These are phyloP conservation scores for Drosophila nannoptera DNA, from an alignment of 1,140 invertebrate genomes.

Conservation along the genomic window DNA sequence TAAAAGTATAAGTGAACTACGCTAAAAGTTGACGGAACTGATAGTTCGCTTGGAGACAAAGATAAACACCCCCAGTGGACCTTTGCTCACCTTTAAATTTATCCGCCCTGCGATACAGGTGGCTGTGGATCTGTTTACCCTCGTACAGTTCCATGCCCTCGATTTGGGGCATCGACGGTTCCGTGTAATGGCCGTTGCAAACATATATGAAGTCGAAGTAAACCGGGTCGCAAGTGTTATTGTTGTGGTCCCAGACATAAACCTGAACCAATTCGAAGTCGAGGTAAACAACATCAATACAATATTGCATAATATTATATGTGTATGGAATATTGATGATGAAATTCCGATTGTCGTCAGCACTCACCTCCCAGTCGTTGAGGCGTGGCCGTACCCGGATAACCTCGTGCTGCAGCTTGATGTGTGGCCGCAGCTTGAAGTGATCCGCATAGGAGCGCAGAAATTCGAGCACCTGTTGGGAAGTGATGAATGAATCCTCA, in stretches of 20 bases:
- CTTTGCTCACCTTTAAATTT: constrained; percentile 81
- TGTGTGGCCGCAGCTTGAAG: constrained; percentile 77
- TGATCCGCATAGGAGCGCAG: constrained; percentile 88
- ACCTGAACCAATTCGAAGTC: constrained; percentile 43
- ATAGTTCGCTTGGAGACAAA: neutral
- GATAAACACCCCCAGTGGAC: too few species aligned
- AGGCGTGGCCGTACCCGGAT: constrained; percentile 72
- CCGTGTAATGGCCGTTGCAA: constrained; percentile 91
- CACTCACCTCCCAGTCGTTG: constrained; percentile 75
- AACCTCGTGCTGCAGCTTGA: constrained; percentile 76
- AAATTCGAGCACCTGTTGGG: constrained; percentile 90
- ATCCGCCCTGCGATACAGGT: constrained; percentile 90
- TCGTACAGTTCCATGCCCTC: constrained; percentile 84
- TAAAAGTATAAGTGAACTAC: constrained; percentile 17
- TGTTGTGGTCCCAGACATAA: constrained; percentile 81
- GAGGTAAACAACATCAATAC: constrained; percentile 12
- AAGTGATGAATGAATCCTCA: constrained; percentile 88
- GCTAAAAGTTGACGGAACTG: constrained; percentile 21
- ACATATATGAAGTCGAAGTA: constrained; percentile 90
- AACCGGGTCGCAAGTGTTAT: constrained; percentile 79
- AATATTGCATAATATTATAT: neutral
- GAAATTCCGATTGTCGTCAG: constrained; percentile 32
- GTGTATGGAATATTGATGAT: neutral
- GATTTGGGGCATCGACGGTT: constrained; percentile 83
- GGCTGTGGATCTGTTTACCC: constrained; percentile 89